These are phyloP conservation scores for Propithecus perrieri DNA, from an alignment of 2,797 vertebrate species.

Conservation along the genomic window DNA sequence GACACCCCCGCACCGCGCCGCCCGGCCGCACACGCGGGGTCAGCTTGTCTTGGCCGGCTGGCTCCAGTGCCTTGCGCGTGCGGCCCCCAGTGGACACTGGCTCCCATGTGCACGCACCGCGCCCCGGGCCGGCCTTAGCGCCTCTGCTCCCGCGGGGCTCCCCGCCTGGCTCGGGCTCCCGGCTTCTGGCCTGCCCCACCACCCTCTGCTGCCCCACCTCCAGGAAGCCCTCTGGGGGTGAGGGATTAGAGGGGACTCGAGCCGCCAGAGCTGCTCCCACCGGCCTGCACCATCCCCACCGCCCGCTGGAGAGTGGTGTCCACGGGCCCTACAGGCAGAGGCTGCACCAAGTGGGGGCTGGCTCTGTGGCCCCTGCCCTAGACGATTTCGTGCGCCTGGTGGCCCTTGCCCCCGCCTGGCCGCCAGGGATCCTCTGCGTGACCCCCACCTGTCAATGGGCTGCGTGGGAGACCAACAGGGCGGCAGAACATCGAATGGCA, in stretches of 20 bases:
- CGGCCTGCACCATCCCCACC: background rate
- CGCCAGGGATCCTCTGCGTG: background rate
- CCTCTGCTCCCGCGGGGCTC: background rate
- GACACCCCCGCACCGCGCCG: background rate
- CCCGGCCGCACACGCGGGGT: background rate
- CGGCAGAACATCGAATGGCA: background rate
- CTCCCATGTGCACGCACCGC: background rate
- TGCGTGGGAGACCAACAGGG: background rate
- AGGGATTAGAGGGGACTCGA: background rate
- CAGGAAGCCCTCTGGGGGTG: background rate
- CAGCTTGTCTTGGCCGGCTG: constrained; percentile 61
- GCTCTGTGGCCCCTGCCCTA: background rate
- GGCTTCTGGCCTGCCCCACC: background rate
- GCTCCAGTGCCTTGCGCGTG: background rate
- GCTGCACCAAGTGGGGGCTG: background rate
- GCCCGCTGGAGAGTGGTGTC: background rate
- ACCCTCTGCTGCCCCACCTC: background rate
- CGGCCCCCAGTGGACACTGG: background rate
- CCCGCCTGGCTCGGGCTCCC: background rate
- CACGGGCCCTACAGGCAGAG: background rate
- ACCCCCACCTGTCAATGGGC: background rate
- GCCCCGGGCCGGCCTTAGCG: fast-evolving
- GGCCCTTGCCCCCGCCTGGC: background rate
- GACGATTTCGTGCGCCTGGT: background rate
- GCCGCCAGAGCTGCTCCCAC: background rate